A percentile compares a stretch with the other conserved stretches of the same genome.
Conservation (phyloP, 2,797 vertebrate genomes). For the Lepus townsendii region DNA sequence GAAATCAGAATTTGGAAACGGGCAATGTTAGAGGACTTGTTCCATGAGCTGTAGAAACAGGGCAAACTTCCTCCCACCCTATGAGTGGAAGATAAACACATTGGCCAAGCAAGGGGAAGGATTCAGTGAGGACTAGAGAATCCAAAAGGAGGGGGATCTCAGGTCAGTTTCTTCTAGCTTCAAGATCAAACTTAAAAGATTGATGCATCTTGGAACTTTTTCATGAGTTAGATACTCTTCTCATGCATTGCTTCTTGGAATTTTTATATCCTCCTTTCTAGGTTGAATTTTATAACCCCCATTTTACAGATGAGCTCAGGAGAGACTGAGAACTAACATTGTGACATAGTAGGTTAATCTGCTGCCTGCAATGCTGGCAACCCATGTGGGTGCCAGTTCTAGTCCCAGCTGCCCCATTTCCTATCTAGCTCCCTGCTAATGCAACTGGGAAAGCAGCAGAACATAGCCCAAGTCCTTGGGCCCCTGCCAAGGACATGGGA, state of each 20-base stretch:
- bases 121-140: background rate
- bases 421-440: no score
- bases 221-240: background rate
- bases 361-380: no score
- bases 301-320: conserved; percentile 34
- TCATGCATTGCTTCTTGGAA: background rate
- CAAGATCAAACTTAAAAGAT: background rate
- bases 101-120: background rate
- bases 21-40: background rate
- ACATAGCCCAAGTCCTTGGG: no score
- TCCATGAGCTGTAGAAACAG: background rate
- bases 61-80: background rate
- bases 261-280: background rate
- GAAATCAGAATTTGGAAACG: conserved; percentile 63
- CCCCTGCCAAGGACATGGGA: no score
- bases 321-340: no score
- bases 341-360: no score
- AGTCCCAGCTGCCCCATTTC: no score
- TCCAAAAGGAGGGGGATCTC: background rate
- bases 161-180: background rate
- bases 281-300: conserved; percentile 7
- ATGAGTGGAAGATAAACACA: no score
- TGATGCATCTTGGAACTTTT: background rate
- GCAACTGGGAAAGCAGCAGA: no score
- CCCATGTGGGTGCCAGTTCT: no score